phyloP scores from a whole-genome alignment of 2,888 invertebrate genomes.

The Apomyelois bistriatella region DNA sequence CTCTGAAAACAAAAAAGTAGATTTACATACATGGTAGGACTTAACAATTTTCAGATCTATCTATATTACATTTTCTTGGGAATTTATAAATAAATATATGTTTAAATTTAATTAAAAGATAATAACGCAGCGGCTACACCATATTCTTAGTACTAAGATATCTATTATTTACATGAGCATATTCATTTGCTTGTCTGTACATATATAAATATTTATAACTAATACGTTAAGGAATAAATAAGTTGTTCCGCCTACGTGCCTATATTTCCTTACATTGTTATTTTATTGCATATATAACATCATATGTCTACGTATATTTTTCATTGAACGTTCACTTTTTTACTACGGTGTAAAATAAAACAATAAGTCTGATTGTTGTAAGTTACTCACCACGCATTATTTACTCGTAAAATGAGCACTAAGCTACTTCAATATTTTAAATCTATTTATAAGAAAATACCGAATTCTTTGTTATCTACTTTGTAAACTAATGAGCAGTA shows the following conservation, averaged over 20 bases:
- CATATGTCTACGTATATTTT: conserved; percentile 27
- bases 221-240: no score
- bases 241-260: neutral
- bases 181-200: no score
- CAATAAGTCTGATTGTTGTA: conserved; percentile 30
- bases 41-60: no score
- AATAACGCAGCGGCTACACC: no score
- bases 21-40: no score
- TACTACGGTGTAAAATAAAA: conserved; percentile 47
- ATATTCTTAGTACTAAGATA: no score
- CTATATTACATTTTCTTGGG: no score
- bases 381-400: conserved; percentile 32
- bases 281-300: conserved; percentile 1
- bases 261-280: conserved; percentile 6
- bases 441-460: conserved; percentile 22
- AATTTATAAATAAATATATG: no score
- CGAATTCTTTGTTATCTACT: conserved; percentile 29
- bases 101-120: no score
- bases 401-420: conserved; percentile 3
- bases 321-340: conserved; percentile 26
- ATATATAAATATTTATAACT: no score
- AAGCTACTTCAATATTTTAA: neutral
- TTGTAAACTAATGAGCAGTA: conserved; percentile 18
- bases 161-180: no score
- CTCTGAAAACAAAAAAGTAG: no score